A percentile compares a stretch with the other conserved stretches of the same genome.
phyloP scores from a whole-genome alignment of 2,888 invertebrate genomes.

The Oxyscelio sp. region DNA sequence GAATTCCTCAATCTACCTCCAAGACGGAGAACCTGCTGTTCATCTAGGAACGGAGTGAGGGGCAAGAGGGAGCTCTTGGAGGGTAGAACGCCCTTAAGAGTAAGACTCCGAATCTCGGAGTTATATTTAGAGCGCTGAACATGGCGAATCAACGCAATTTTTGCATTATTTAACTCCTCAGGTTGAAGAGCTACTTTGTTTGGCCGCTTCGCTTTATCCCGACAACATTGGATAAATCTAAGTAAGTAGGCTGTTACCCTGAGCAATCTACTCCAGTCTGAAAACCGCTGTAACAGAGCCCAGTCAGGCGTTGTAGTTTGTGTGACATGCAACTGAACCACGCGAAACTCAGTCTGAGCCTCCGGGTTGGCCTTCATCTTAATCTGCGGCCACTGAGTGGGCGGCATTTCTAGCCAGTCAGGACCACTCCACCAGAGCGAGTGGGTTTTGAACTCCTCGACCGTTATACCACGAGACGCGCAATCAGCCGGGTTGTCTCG shows the following conservation, averaged over 20 bases:
- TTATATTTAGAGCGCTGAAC: neutral
- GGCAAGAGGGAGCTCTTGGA: neutral
- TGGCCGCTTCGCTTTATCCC: neutral
- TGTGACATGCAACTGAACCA: neutral
- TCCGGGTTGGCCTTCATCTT: neutral
- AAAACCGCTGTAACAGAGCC: neutral
- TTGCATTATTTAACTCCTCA: neutral
- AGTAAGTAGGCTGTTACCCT: neutral
- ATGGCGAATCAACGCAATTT: neutral
- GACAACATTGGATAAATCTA: neutral
- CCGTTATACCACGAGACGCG: neutral
- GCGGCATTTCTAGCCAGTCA: neutral
- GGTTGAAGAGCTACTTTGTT: neutral
- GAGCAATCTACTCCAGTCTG: neutral
- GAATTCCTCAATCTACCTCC: conserved; percentile 71
- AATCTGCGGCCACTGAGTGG: neutral
- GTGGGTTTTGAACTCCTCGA: neutral
- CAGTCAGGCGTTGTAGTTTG: neutral
- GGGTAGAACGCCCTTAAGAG: neutral
- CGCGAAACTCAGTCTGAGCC: neutral
- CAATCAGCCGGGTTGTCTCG: neutral
- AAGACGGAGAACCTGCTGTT: conserved; percentile 30
- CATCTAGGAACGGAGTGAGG: neutral
- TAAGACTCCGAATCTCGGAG: neutral
- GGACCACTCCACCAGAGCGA: neutral